Conservation (phyloP, 2,888 invertebrate species). For the Pandemis heparana region DNA sequence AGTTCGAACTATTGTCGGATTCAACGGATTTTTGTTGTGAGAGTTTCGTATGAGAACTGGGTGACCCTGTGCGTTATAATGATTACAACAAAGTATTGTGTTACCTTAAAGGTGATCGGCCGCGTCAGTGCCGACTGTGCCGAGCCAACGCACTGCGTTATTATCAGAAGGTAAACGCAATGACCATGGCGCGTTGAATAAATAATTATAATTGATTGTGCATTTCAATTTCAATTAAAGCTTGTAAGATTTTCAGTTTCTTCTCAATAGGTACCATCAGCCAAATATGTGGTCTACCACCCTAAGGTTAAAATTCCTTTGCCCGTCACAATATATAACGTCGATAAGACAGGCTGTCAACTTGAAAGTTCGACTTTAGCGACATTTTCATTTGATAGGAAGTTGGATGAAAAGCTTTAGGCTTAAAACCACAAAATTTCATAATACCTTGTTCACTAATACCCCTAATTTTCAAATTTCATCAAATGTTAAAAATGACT, state of each 20-base stretch:
- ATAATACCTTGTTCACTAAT: too few species aligned
- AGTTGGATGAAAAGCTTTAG: too few species aligned
- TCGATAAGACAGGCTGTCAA: too few species aligned
- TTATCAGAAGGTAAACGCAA: constrained; percentile 11
- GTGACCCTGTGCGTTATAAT: constrained; percentile 6
- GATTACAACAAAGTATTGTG: constrained; percentile 34
- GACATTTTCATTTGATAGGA: too few species aligned
- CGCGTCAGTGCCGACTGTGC: neutral
- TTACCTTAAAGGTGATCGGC: constrained; percentile 10
- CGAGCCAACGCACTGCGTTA: neutral
- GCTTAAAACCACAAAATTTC: too few species aligned
- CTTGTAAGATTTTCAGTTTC: neutral
- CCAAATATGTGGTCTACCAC: too few species aligned
- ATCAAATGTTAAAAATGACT: too few species aligned
- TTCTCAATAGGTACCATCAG: too few species aligned
- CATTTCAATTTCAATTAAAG: neutral
- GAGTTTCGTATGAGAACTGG: constrained; percentile 45
- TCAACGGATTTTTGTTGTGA: constrained; percentile 55
- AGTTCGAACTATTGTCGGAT: constrained; percentile 50
- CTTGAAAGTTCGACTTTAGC: too few species aligned
- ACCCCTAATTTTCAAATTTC: too few species aligned
- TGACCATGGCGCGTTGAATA: neutral
- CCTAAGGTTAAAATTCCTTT: too few species aligned
- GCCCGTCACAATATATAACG: too few species aligned
- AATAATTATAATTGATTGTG: neutral